phyloP scores from a whole-genome alignment of 1,140 invertebrate genomes.

The Piezodorus guildinii region DNA sequence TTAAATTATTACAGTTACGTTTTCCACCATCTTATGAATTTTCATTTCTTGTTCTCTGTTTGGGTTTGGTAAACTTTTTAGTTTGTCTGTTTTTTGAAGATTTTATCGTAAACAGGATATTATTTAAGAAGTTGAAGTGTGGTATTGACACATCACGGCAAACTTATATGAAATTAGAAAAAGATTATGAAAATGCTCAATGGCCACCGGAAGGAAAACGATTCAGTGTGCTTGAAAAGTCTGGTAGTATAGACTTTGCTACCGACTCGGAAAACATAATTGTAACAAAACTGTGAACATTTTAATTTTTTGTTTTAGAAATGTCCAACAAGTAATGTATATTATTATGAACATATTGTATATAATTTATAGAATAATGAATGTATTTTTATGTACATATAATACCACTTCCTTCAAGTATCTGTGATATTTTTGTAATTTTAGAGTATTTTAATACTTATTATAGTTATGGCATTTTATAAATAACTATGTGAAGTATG shows the following conservation, averaged over 20 bases:
- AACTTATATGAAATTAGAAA: neutral
- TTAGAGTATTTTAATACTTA: too few relatives aligned
- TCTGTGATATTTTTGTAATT: too few relatives aligned
- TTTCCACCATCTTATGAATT: constrained; percentile 53
- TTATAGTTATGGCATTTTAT: too few relatives aligned
- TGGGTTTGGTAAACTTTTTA: constrained; percentile 44
- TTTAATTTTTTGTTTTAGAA: too few relatives aligned
- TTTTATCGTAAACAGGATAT: constrained; percentile 39
- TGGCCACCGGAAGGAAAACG: neutral
- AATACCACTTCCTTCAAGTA: too few relatives aligned
- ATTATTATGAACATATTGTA: too few relatives aligned
- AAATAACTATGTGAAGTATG: too few relatives aligned
- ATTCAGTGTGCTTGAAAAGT: neutral
- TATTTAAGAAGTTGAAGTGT: constrained; percentile 40
- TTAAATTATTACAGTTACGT: constrained; percentile 47
- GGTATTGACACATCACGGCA: neutral
- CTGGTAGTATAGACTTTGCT: constrained; percentile 1
- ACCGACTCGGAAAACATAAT: neutral
- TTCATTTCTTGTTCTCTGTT: constrained; percentile 45
- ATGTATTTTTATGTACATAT: too few relatives aligned
- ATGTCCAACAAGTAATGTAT: too few relatives aligned
- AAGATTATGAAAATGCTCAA: constrained; percentile 6
- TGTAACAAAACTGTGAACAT: neutral
- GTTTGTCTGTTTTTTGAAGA: constrained; percentile 44
- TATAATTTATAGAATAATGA: too few relatives aligned